phyloP scores from a whole-genome alignment of 2,797 vertebrate species.

The Pelobates cultripes region DNA sequence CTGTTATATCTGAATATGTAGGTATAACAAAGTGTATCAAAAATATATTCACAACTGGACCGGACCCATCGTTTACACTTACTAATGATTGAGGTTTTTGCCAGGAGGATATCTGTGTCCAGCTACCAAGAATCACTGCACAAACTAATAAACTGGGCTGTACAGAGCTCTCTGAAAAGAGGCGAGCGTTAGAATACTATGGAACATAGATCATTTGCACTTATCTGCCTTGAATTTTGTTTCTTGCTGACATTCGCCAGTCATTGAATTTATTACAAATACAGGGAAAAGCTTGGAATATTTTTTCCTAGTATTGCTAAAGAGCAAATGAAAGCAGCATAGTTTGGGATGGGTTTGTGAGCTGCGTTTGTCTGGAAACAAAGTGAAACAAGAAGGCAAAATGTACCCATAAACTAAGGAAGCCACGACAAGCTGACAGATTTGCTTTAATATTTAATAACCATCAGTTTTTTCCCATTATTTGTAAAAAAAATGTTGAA shows the following conservation, averaged over 20 bases:
- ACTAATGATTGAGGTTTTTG: no score
- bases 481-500: conserved; percentile 26
- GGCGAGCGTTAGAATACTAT: neutral
- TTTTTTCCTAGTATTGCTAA: neutral
- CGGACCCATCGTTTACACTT: no score
- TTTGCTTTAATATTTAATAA: neutral
- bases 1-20: no score
- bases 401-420: neutral
- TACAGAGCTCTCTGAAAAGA: neutral
- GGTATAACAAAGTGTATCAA: no score
- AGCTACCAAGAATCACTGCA: neutral
- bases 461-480: conserved; percentile 1
- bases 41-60: no score
- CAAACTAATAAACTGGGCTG: neutral
- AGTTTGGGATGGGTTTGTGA: neutral
- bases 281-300: neutral
- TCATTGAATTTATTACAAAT: neutral
- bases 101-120: no score
- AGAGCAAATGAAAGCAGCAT: neutral
- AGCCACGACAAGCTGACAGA: neutral
- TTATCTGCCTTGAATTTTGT: neutral
- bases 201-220: neutral
- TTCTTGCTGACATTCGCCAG: neutral
- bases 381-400: neutral
- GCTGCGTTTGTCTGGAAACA: neutral